phyloP scores from a whole-genome alignment of 2,888 invertebrate species.

The Gnatocerus cornutus region DNA sequence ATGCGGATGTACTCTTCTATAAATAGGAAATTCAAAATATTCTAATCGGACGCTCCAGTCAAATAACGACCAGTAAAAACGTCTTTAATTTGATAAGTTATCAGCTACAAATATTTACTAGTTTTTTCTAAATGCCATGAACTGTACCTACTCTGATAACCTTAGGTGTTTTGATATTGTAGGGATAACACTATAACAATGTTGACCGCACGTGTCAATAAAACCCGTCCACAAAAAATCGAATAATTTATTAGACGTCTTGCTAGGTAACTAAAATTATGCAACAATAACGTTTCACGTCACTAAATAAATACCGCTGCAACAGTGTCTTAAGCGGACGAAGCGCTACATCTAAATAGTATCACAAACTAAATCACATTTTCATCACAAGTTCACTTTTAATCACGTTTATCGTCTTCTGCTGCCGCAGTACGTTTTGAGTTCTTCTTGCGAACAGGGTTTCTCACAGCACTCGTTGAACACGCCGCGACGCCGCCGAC shows the following conservation, averaged over 20 bases:
- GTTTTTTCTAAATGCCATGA: slow-evolving; percentile 52
- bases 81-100: slow-evolving; percentile 49
- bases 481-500: slow-evolving; percentile 62
- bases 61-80: slow-evolving; percentile 50
- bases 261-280: slow-evolving; percentile 38
- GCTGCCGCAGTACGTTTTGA: slow-evolving; percentile 62
- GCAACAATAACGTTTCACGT: slow-evolving; percentile 41
- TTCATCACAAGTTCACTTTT: slow-evolving; percentile 49
- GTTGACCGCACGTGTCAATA: slow-evolving; percentile 41
- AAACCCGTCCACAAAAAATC: slow-evolving; percentile 16
- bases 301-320: slow-evolving; percentile 41
- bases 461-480: slow-evolving; percentile 67
- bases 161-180: slow-evolving; percentile 49
- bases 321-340: slow-evolving; percentile 39
- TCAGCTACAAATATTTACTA: slow-evolving; percentile 50
- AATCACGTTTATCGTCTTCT: slow-evolving; percentile 25
- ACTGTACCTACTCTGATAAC: slow-evolving; percentile 51
- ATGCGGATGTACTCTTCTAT: slow-evolving; percentile 36
- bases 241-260: slow-evolving; percentile 41
- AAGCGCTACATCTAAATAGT: slow-evolving; percentile 34
- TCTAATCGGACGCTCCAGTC: slow-evolving; percentile 35
- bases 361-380: slow-evolving; percentile 43
- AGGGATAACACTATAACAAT: slow-evolving; percentile 41
- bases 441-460: slow-evolving; percentile 63
- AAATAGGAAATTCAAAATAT: slow-evolving; percentile 41